Conservation (phyloP, 2,888 invertebrate species). For the Bombyx huttoni region DNA sequence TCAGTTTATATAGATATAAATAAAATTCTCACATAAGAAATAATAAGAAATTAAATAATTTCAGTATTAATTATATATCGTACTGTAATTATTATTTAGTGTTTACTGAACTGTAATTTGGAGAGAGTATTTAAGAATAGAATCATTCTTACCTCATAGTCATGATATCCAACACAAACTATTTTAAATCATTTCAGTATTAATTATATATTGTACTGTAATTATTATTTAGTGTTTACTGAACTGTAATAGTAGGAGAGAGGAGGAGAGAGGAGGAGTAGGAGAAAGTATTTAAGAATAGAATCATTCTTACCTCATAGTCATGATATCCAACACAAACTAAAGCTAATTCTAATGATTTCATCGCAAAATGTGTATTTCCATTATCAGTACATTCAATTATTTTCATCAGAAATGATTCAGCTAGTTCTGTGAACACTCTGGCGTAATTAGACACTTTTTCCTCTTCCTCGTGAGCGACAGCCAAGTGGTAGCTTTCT, state of each 20-base stretch:
- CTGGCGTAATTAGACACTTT: slow-evolving; percentile 95
- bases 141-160: slow-evolving; percentile 82
- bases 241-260: too few relatives aligned
- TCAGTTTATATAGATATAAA: too few relatives aligned
- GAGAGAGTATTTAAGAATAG: too few relatives aligned
- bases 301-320: slow-evolving; percentile 79
- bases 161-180: slow-evolving; percentile 95
- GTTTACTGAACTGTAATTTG: too few relatives aligned
- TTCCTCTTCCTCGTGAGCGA: slow-evolving; percentile 94
- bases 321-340: slow-evolving; percentile 97
- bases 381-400: slow-evolving; percentile 75
- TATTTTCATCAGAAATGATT: slow-evolving; percentile 90
- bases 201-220: too few relatives aligned
- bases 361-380: slow-evolving; percentile 81
- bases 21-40: too few relatives aligned
- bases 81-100: too few relatives aligned
- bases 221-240: too few relatives aligned
- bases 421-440: slow-evolving; percentile 94
- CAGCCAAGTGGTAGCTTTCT: slow-evolving; percentile 90
- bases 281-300: too few relatives aligned
- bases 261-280: too few relatives aligned
- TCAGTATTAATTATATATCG: too few relatives aligned
- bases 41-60: too few relatives aligned
- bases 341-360: slow-evolving; percentile 89
- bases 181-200: slow-evolving; percentile 32